Evolutionary conservation across 2,113 vertebrate species (phyloP).

Genomic region (Proteles cristata): DNA sequence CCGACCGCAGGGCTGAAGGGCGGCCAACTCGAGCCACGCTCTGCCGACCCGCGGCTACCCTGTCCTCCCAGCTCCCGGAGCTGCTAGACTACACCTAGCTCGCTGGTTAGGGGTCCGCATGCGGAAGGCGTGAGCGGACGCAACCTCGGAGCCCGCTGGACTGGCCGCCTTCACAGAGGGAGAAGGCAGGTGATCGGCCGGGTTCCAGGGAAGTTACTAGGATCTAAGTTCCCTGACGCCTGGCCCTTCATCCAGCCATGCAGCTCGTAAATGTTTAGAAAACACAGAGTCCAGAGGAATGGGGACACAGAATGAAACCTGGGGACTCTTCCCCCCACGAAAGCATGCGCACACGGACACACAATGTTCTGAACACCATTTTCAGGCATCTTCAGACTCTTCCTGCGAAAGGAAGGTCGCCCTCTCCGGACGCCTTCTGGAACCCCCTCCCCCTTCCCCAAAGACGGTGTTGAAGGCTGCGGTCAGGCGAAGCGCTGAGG

Average conservation of each 20-base stretch:
- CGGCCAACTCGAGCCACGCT: no score
- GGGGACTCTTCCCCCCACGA: no score
- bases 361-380: neutral
- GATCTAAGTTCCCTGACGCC: neutral
- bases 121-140: neutral
- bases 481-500: no score
- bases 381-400: neutral
- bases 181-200: neutral
- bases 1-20: neutral
- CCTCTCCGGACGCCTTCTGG: neutral
- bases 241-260: neutral
- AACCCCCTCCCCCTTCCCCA: accelerated
- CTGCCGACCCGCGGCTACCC: neutral
- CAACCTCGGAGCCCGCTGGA: accelerated
- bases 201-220: neutral
- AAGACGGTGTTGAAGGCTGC: neutral
- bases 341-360: neutral
- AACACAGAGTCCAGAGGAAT: neutral
- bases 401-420: neutral
- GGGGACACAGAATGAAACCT: neutral
- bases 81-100: neutral
- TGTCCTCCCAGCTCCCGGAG: neutral
- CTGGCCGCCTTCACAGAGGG: no score
- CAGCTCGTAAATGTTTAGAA: neutral
- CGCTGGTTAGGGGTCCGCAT: accelerated